Base-by-base conservation (phyloP, 1,140 invertebrate genomes). In the Cydia strobilella region DNA sequence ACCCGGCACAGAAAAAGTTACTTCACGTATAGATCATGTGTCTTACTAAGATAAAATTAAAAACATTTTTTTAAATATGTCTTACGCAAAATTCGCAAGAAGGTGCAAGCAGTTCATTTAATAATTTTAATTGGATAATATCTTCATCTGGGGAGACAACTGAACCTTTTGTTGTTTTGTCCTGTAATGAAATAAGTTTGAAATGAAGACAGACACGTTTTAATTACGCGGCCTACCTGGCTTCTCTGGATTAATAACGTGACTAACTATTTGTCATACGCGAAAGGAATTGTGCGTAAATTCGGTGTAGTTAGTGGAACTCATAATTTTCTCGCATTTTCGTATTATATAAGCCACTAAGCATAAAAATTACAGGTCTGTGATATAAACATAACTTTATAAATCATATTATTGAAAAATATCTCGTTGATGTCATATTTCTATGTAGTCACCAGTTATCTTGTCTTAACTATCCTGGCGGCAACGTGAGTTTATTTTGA, bases 161-260 rank as follows among this genome's bases (percentile, higher is more conserved):
- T 31, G 27, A 35, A n/a, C 65, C 65, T 69, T 69, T 69, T 35
- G 63, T 66, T 66, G 63, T 69, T 59, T 59, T 35, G 65, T 42
- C 6, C 65, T 42, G 65, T 0, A 39, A 69, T 35, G 31, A 39
- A 69, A 69, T 69, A 69, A 69, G 65, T 69, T 69, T 35, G 9
- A 35, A 69, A 69, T 69, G 65, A 69, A 69, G 65, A 69, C 9
- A 42, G 65, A 69, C 65, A 69, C 65, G 35, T 39, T 69, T 69
- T 69, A 69, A 69, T 69, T 69, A 69, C n/a, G 65, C 65, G 13
- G 31, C 31, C 31, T 39, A 69, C 65, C 65, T 69, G 65, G 65
- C 65, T 39, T 35, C 35, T 13, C 31, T 69, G n/a, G 35, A 39
- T 18, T 66, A 66, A 66, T 66, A 27, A 15, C 6, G 15, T n/a